phyloP scores from a whole-genome alignment of 1,140 invertebrate genomes.

The Aricia agestis region DNA sequence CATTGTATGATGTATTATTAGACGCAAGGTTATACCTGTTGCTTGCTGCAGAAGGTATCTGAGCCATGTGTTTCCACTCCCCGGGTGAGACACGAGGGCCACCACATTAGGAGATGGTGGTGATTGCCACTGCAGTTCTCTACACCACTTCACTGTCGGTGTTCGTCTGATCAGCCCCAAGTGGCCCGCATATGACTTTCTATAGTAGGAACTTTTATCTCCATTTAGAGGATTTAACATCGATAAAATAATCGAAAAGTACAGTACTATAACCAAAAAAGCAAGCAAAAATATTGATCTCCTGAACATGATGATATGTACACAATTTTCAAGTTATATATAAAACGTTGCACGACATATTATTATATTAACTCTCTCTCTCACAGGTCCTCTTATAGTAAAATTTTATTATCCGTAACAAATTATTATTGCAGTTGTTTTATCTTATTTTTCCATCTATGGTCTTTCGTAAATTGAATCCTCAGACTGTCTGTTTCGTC shows the following conservation, averaged over 20 bases:
- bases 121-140: constrained; percentile 43
- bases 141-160: constrained; percentile 56
- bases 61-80: constrained; percentile 89
- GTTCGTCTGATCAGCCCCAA: constrained; percentile 39
- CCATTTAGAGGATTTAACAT: constrained; percentile 58
- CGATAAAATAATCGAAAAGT: constrained; percentile 65
- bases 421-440: too few relatives aligned
- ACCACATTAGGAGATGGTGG: constrained; percentile 52
- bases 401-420: too few relatives aligned
- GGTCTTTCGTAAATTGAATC: too few relatives aligned
- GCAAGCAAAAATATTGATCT: constrained; percentile 52
- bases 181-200: constrained; percentile 44
- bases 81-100: constrained; percentile 85
- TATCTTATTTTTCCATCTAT: too few relatives aligned
- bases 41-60: constrained; percentile 86
- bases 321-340: not conserved
- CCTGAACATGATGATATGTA: constrained; percentile 41
- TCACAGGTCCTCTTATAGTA: too few relatives aligned
- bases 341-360: not conserved
- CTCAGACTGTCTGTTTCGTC: too few relatives aligned
- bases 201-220: constrained; percentile 41
- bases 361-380: too few relatives aligned
- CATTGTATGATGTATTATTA: not conserved
- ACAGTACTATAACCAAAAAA: constrained; percentile 47
- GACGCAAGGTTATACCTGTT: constrained; percentile 75